Base-by-base conservation (phyloP, 23 tunicate species). In the Corella eumyota region DNA sequence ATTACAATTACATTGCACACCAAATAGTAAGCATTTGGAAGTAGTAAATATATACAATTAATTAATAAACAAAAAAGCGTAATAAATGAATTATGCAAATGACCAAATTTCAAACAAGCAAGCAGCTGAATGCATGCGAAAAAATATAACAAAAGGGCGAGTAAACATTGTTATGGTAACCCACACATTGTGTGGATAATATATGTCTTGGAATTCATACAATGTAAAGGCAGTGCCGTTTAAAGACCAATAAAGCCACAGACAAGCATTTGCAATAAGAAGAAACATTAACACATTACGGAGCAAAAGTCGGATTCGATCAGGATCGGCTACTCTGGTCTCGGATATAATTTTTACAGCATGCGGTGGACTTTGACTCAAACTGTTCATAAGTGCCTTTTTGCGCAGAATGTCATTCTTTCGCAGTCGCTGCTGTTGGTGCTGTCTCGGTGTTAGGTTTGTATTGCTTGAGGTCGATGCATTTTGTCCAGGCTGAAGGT, bases 61-160 rank as follows among this genome's bases (percentile, higher is more conserved):
- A n/a, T n/a, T n/a, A n/a, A n/a, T n/a, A n/a, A n/a, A n/a, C n/a
- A n/a, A n/a, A n/a, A n/a, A n/a, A n/a, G n/a, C n/a, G n/a, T n/a
- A n/a, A n/a, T n/a, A n/a, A n/a, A n/a, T n/a, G n/a, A 7, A 7
- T 78, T 52, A 87, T 4, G 96, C 85, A 56, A 66, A 78, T 21
- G 96, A 72, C 96, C 96, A 87, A 6, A 87, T 53, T 62, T 88
- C 88, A 63, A 88, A 88, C 30, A 88, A 62, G 44, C 96, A 88
- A 34, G 83, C 96, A 48, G 84, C 85, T 0, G 96, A 88, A 56
- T 88, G 96, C 96, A 88, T 88, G 61, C 96, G 73, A 40, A 88
- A 88, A 50, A 88, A 88, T 23, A 88, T 88, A 36, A 58, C 73
- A 30, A 88, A 62, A 6, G 96, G 96, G 4, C 85, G 54, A 48